A percentile compares a stretch with the other conserved stretches of the same genome.
Conservation (phyloP, 2,113 vertebrate species). For the Xiphophorus couchianus region DNA sequence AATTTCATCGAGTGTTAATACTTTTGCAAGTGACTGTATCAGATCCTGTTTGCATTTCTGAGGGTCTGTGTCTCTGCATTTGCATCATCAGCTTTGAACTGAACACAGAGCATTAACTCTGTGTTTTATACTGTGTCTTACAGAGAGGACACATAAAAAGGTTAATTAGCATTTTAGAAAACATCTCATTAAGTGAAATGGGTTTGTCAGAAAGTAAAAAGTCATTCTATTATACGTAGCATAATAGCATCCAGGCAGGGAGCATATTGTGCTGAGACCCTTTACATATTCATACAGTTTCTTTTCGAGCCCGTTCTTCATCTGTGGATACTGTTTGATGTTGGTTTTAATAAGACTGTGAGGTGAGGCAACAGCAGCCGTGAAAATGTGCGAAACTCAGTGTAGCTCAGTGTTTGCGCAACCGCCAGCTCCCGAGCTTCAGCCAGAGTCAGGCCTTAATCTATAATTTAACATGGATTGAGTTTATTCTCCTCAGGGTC, state of each 20-base stretch:
- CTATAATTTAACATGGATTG: constrained; percentile 81
- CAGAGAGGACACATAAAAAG: not conserved
- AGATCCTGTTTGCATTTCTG: not conserved
- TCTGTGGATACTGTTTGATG: constrained; percentile 69
- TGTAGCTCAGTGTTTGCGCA: constrained; percentile 36
- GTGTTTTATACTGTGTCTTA: not conserved
- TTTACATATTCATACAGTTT: constrained; percentile 68
- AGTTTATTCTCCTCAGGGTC: constrained; percentile 69
- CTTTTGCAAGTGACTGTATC: not conserved
- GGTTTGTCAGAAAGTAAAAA: constrained; percentile 2
- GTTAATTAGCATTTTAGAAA: constrained; percentile 12
- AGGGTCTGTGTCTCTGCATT: not conserved
- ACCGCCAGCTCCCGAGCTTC: constrained; percentile 51
- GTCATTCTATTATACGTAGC: constrained; percentile 2
- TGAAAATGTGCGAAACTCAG: constrained; percentile 39
- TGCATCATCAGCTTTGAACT: not conserved
- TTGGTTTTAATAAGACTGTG: constrained; percentile 70
- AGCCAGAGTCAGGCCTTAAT: constrained; percentile 71
- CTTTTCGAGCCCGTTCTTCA: constrained; percentile 58
- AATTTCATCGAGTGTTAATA: not conserved
- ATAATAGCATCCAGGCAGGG: constrained; percentile 11
- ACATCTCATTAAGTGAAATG: not conserved
- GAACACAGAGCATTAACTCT: not conserved
- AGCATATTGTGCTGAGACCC: constrained; percentile 28
- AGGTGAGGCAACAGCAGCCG: constrained; percentile 69